A percentile compares a stretch with the other conserved stretches of the same genome.
These are phyloP conservation scores for Gastrophysa polygoni DNA, from an alignment of 2,888 invertebrate species.

Conservation along the genomic window DNA sequence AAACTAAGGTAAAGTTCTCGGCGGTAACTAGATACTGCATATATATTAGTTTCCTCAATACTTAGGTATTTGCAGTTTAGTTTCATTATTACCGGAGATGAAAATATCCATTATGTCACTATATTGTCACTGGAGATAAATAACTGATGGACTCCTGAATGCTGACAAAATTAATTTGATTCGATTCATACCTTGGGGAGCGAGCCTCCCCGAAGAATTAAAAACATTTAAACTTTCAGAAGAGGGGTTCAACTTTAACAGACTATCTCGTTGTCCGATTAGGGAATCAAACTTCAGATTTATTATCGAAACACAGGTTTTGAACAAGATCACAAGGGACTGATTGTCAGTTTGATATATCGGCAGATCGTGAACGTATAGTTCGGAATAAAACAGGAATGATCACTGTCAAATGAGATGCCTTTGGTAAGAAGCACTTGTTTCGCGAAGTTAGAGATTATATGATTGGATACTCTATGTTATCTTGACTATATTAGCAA, in stretches of 20 bases:
- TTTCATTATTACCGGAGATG: too few species aligned
- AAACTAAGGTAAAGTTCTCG: too few species aligned
- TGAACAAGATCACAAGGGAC: background rate
- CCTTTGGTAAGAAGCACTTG: too few species aligned
- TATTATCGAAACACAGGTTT: constrained; percentile 10
- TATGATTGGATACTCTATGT: too few species aligned
- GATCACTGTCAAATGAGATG: background rate
- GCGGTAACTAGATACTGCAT: too few species aligned
- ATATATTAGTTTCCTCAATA: too few species aligned
- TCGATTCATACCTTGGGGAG: constrained; percentile 39
- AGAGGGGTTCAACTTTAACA: constrained; percentile 40
- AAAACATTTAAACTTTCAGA: constrained; percentile 56
- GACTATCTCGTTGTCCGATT: background rate
- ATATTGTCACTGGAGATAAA: background rate
- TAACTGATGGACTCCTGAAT: constrained; percentile 4
- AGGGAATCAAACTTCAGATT: constrained; percentile 39
- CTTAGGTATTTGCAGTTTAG: too few species aligned
- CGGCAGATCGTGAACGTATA: background rate
- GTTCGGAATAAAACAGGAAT: background rate
- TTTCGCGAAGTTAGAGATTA: too few species aligned
- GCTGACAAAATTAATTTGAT: constrained; percentile 41
- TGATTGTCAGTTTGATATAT: constrained; percentile 1
- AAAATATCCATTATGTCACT: too few species aligned
- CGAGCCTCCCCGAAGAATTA: constrained; percentile 55
- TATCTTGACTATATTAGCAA: too few species aligned